Evolutionary conservation across 1,140 invertebrate species (phyloP).

Genomic region (Brachionus rubens): DNA sequence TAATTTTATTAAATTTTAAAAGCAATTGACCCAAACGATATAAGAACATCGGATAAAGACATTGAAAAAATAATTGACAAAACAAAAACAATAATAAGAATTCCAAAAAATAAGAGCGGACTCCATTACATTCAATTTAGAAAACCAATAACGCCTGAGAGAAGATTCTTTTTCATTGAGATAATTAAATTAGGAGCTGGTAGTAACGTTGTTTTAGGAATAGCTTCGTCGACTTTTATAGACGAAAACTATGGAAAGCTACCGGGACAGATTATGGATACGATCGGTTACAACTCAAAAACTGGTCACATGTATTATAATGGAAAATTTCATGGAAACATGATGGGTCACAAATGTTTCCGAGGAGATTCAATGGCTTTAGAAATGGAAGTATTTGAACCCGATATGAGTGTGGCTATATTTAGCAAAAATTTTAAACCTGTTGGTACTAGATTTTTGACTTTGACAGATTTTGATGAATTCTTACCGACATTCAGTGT

Average conservation of each 20-base stretch:
- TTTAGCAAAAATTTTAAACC: slow-evolving; percentile 51
- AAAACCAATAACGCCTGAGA: slow-evolving; percentile 51
- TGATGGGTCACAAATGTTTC: slow-evolving; percentile 51
- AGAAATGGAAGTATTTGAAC: slow-evolving; percentile 52
- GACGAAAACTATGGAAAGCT: slow-evolving; percentile 49
- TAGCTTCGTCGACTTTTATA: slow-evolving; percentile 51
- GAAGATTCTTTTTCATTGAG: slow-evolving; percentile 52
- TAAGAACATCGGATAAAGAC: neutral
- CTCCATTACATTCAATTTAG: slow-evolving; percentile 55
- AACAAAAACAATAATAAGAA: slow-evolving; percentile 49
- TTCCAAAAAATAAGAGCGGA: slow-evolving; percentile 51
- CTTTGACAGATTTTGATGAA: slow-evolving; percentile 48
- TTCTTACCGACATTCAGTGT: slow-evolving; percentile 54
- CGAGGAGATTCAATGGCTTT: slow-evolving; percentile 56
- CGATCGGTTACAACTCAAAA: slow-evolving; percentile 54
- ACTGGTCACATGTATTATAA: slow-evolving; percentile 54
- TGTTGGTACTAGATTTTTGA: slow-evolving; percentile 52
- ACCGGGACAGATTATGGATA: slow-evolving; percentile 52
- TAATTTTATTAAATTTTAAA: neutral
- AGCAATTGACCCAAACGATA: slow-evolving; percentile 36
- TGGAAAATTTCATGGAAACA: slow-evolving; percentile 51
- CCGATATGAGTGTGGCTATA: slow-evolving; percentile 50
- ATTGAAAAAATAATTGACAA: slow-evolving; percentile 51
- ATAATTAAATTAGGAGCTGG: slow-evolving; percentile 54
- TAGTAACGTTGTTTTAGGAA: slow-evolving; percentile 54